Evolutionary conservation across 2,113 vertebrate genomes (phyloP), one percentile per base, ranked within the genome.

Genomic region (Spea multiplicata): DNA sequence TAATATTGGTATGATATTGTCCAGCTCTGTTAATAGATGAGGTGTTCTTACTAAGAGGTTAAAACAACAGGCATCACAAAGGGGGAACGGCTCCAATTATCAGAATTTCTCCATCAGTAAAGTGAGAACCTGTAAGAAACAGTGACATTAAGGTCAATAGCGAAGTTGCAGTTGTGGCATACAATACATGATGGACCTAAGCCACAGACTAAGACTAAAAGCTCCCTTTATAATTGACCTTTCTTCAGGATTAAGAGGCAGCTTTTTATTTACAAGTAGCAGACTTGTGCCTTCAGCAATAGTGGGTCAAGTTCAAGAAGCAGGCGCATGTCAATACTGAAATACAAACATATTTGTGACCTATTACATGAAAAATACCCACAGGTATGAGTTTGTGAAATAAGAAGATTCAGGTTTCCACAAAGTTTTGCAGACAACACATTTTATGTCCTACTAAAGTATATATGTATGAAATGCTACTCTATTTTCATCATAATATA

Each of bases 1-100:
- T 55, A 46, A 75, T 53, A 30, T 55, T 66, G 47, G 30, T 55
- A n/a, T 67, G 50, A 75, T 14, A 67, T 75, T 75, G 64, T 67
- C 64, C 13, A 55, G 74, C 53, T 45, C 55, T 50, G 49, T 45
- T 5, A 67, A 53, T 12, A 66, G 73, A 75, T 75, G 48, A 30
- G 30, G n/a, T 75, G 12, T 14, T 66, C 7, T 17, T 65, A 66
- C 45, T 53, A 44, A 1, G 55, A 67, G 74, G 74, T 67, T 75
- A 75, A 53, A 46, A 46, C 14, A 67, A 55, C 44, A 55, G 65
- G 64, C 14, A 59, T 4, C 14, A 59, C 14, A 13, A 59, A 59
- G 55, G 10, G 10, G 8, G 8, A 13, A 13, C 14, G 14, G 55
- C 55, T 9, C 4, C 55, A 59, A 59, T 59, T 59, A 59, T 13